Percentiles rank a stretch among this genome's conserved stretches.
Evolutionary conservation across 2,113 vertebrate genomes (phyloP).

Genomic region (Sinosuthora webbiana): DNA sequence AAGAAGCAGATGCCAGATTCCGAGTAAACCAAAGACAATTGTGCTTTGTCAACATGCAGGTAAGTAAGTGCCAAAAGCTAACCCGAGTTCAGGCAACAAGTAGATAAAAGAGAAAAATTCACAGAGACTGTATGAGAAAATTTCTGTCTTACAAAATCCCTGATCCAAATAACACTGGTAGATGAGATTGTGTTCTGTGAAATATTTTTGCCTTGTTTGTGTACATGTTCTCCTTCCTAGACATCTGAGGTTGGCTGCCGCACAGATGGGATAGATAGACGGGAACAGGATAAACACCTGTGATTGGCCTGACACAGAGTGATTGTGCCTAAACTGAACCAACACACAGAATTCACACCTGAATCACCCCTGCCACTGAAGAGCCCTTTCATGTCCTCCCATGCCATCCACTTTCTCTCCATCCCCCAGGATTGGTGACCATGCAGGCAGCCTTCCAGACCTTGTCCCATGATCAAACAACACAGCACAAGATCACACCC

Average conservation of each 20-base stretch:
- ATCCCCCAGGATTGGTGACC: not conserved
- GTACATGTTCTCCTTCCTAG: not conserved
- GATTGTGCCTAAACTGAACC: not conserved
- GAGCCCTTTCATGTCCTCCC: not conserved
- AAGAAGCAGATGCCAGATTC: not conserved
- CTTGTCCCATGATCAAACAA: rapidly evolving
- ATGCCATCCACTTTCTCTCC: not conserved
- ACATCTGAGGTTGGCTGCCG: not conserved
- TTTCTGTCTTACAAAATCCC: not conserved
- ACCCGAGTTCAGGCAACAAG: not conserved
- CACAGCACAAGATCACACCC: not conserved
- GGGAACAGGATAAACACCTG: rapidly evolving
- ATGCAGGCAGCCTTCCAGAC: not conserved
- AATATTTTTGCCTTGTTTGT: not conserved
- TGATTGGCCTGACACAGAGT: not conserved
- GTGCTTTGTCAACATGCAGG: not conserved
- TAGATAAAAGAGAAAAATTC: not conserved
- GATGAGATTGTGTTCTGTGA: not conserved
- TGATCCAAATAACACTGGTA: not conserved
- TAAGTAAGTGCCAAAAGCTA: not conserved
- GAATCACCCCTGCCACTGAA: not conserved
- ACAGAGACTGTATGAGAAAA: not conserved
- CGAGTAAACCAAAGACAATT: not conserved
- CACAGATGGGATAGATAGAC: too few species aligned
- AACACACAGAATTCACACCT: not conserved